Evolutionary conservation across 2,888 invertebrate species (phyloP).

Genomic region (Stratiomys singularior): DNA sequence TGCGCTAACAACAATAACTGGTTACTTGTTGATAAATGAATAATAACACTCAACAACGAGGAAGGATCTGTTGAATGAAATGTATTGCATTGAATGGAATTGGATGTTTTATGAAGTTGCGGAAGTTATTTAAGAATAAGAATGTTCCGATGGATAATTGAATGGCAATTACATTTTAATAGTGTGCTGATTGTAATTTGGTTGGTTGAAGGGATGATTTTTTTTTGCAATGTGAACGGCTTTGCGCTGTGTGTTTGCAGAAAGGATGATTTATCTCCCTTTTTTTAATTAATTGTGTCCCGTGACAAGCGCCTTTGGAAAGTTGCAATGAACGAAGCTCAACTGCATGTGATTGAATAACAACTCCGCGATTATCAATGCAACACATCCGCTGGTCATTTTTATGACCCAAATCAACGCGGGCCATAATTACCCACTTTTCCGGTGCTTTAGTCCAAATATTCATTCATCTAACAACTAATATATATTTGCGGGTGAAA

Average conservation of each 20-base stretch:
- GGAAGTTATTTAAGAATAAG: constrained; percentile 43
- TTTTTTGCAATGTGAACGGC: no score
- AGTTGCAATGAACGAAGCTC: no score
- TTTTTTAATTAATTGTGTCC: no score
- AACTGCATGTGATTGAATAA: no score
- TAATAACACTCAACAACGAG: neutral
- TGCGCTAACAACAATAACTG: neutral
- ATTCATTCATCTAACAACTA: neutral
- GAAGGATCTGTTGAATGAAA: neutral
- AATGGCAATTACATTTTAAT: constrained; percentile 16
- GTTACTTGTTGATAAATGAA: constrained; percentile 40
- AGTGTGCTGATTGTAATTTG: constrained; percentile 11
- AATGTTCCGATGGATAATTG: constrained; percentile 5
- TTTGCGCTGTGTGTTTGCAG: no score
- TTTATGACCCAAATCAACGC: constrained; percentile 9
- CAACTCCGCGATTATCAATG: neutral
- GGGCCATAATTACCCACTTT: constrained; percentile 7
- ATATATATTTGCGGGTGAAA: constrained; percentile 27
- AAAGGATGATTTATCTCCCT: no score
- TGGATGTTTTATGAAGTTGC: constrained; percentile 38
- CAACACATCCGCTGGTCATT: constrained; percentile 21
- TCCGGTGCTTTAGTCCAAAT: constrained; percentile 27
- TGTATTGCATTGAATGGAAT: constrained; percentile 20
- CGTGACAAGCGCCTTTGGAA: no score
- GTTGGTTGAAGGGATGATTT: neutral